Evolutionary conservation across 1,140 invertebrate species (phyloP), one percentile per base, ranked within the genome.

Genomic region (Ditylenchus dipsaci): DNA sequence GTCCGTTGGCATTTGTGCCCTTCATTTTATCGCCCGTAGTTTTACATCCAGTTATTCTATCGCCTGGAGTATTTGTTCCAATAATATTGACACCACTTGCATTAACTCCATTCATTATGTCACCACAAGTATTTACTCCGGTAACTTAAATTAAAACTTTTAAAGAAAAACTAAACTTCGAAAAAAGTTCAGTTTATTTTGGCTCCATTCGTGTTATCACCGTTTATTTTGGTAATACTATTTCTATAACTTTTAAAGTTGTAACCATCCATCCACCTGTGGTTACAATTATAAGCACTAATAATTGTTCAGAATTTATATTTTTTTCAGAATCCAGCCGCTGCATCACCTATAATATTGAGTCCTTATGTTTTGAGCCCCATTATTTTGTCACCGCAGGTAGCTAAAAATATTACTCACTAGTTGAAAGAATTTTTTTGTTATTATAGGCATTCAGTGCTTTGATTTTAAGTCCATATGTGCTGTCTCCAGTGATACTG

Each of bases 401-500:
- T 38, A 38, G 33, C 3, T 38, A 11, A 38, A 38, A 38, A 5
- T 38, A 11, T 38, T 11, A 38, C n/a, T 38, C 33, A 38, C 3
- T 5, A 38, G 3, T 38, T 38, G 3, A 38, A 38, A 38, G 11
- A n/a, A n/a, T n/a, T n/a, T n/a, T 38, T 38, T 38, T 38, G 33
- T 38, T 5, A 38, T 38, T 38, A 5, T 11, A 38, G 33, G 59
- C 59, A 3, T 60, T 80, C 13, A 71, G 65, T 33, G 78, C 76
- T 3, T 60, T 80, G 13, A 62, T 80, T 42, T 43, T 80, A 8
- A 72, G 58, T 65, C 78, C 78, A 17, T 78, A 81, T 58, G 78
- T 76, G n/a, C 38, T 78, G 17, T 79, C 78, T 0, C 78, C 78
- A 8, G 42, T 79, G 30, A 74, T 79, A 49, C 30, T 69, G 42